Evolutionary conservation across 2,888 invertebrate species (phyloP), one percentile per base, ranked within the genome.

Genomic region (Lepidochrysops patricia): DNA sequence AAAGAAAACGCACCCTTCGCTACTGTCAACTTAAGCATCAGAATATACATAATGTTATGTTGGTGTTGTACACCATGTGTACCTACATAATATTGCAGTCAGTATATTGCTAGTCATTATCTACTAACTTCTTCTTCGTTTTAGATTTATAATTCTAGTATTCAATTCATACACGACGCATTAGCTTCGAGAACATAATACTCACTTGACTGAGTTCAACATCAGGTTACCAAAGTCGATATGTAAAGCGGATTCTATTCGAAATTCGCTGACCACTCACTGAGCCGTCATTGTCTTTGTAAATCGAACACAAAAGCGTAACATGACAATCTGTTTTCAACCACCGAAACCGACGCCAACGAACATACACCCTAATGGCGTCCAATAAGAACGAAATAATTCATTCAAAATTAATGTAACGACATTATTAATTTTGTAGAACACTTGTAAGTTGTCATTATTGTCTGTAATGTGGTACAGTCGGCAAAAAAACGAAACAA

Each of bases 371-470:
- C 67, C 68, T 80, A 67, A 67, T 26, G 2, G 13, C 4, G 48
- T 5, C 57, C 0, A 0, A 56, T 72, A 79, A 69, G 68, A 48
- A 49, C 50, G 52, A 48, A 26, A 6, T 12, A 56, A 50, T 3
- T 49, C 48, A 57, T 49, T 43, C 34, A 4, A 34, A 54, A 60
- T 35, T 48, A 60, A 19, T 32, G 54, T 9, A 54, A 29, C 19
- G 12, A 54, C 54, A 27, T 54, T 54, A 54, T 54, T 54, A 32
- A 52, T 54, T 32, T 54, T 32, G 54, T 54, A 32, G 54, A 54
- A 70, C 80, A 84, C 85, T 86, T 86, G 85, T 85, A 75, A 79
- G 79, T 79, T 85, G 87, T 86, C 86, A 84, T 81, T 84, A 80
- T 79, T 82, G 85, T 86, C 84, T 84, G 84, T 85, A 84, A 74